Evolutionary conservation across 2,113 vertebrate genomes (phyloP).

Genomic region (Nipponia nippon): DNA sequence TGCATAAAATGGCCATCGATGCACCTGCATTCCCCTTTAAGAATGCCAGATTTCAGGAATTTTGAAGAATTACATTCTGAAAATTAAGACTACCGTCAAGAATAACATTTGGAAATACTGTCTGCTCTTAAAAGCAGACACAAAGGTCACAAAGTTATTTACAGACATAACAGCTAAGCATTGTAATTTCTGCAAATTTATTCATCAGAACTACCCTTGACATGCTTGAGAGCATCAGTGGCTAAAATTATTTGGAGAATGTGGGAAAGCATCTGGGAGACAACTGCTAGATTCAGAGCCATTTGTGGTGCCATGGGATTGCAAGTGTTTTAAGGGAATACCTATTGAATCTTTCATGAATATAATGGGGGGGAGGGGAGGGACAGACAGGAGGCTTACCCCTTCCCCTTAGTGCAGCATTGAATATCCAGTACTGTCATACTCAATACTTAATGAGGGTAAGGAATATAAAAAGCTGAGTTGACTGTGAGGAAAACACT

Average conservation of each 20-base stretch:
- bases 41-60: not conserved
- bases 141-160: not conserved
- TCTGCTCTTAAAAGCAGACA: not conserved
- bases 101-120: not conserved
- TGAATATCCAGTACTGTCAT: not conserved
- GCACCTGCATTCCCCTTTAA: not conserved
- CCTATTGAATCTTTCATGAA: not conserved
- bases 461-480: not conserved
- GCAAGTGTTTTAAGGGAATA: not conserved
- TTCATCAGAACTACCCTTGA: not conserved
- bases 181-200: not conserved
- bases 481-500: not conserved
- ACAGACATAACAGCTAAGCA: not conserved
- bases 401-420: not conserved
- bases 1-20: not conserved
- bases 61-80: not conserved
- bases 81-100: not conserved
- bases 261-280: not conserved
- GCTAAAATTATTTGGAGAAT: not conserved
- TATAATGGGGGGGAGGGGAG: not conserved
- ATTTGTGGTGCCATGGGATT: not conserved
- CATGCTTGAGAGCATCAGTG: not conserved
- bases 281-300: not conserved
- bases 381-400: not conserved
- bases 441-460: not conserved